phyloP scores from a whole-genome alignment of 2,888 invertebrate genomes.

The Ectemnius continuus region DNA sequence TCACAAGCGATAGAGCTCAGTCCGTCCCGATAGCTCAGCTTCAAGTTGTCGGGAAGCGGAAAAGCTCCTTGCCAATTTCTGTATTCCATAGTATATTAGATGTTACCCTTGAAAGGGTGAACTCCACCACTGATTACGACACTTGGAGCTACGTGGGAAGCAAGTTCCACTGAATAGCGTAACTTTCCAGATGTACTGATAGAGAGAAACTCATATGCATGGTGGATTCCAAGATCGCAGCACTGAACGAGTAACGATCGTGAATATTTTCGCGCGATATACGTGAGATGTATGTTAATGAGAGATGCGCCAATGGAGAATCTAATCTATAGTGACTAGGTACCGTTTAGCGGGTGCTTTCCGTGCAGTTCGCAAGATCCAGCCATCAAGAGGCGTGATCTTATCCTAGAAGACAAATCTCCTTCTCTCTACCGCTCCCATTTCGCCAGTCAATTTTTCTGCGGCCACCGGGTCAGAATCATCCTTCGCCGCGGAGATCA shows the following conservation, averaged over 20 bases:
- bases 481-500: constrained; percentile 4
- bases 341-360: not conserved
- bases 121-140: too few species aligned
- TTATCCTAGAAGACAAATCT: constrained; percentile 48
- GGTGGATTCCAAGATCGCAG: too few species aligned
- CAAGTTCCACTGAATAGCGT: too few species aligned
- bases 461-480: constrained; percentile 29
- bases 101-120: too few species aligned
- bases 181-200: too few species aligned
- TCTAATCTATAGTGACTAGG: constrained; percentile 25
- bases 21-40: not conserved
- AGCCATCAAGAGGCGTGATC: constrained; percentile 15
- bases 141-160: too few species aligned
- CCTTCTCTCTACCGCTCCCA: constrained; percentile 33
- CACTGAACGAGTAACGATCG: not conserved
- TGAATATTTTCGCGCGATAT: constrained; percentile 26
- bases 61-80: too few species aligned
- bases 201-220: too few species aligned
- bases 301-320: constrained; percentile 27
- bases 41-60: too few species aligned
- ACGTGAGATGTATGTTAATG: constrained; percentile 28
- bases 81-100: too few species aligned
- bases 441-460: constrained; percentile 49
- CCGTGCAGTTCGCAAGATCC: too few species aligned
- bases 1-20: not conserved